Base-by-base conservation (phyloP, 2,888 invertebrate species). In the Acanthosepion pharaonis region DNA sequence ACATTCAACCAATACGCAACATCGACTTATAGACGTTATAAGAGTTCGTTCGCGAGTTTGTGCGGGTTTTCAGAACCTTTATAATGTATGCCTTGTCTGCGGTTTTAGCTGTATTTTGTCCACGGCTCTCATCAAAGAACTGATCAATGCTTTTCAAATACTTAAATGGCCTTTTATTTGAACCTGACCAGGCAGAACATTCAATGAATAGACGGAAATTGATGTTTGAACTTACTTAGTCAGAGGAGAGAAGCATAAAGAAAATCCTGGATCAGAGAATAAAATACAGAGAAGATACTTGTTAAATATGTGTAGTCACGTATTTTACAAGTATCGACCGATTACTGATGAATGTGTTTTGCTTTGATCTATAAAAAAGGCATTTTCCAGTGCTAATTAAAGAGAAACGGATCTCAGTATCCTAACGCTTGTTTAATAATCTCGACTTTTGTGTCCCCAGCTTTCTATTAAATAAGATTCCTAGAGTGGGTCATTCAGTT, bases 101-200 rank as follows among this genome's bases (percentile, higher is more conserved):
- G n/a, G 11, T 78, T n/a, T 78, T 78, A 11, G 15, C 15, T n/a
- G n/a, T n/a, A n/a, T 33, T 78, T 78, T 78, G n/a, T 15, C 18
- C 18, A 9, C 78, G 18, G 11, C n/a, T 33, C 5, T n/a, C 78
- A 78, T 78, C 78, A 78, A 78, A 78, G 78, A 15, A n/a, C 4
- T 20, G 11, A n/a, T 78, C n/a, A 78, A n/a, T 78, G 78, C 78
- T 78, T 78, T 78, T n/a, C 78, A 78, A 78, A 78, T 78, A 78
- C 78, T 78, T 78, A 78, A 78, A 78, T 78, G 78, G 78, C 11
- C 78, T 78, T 78, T 78, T 78, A 78, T 78, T 78, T 33, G 78
- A 78, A 78, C 33, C 4, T 15, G n/a, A 0, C 78, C 15, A 78
- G n/a, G 78, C 78, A n/a, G 33, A 78, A 78, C 78, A 33, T 33